Base-by-base conservation (phyloP, 2,113 vertebrate genomes). In the Hyla sarda region DNA sequence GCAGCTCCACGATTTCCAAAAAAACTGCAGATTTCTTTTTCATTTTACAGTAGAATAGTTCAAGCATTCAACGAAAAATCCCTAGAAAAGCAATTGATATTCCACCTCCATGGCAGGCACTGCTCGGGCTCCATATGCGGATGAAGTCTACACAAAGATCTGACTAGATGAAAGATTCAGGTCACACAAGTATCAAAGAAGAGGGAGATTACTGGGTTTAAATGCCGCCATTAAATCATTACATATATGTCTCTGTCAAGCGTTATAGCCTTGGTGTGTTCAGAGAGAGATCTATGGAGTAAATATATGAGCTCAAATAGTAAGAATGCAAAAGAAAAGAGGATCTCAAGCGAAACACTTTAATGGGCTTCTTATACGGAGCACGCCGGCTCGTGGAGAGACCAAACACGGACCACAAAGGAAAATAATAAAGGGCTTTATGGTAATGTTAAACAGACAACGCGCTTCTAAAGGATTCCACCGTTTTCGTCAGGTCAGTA, bases 121-220 rank as follows among this genome's bases (percentile, higher is more conserved):
- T 50, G 69, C 13, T 54, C 48, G 17, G n/a, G 69, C 71, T 73
- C 54, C 14, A 21, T 58, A 50, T 85, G 71, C 56, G 32, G 37
- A 32, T 48, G 37, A 60, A 76, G 52, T 84, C 56, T 50, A 19
- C 45, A 25, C 48, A 65, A 65, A 8, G 52, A 62, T 78, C 60
- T 67, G 41, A 76, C 37, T 85, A 37, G 73, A 28, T 78, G 83
- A 78, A 85, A 48, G 74, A 85, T 78, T 85, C 58, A 69, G 83
- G 83, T 78, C 83, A 84, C 56, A 14, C 34, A 30, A 21, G 17
- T 72, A n/a, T 72, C 54, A 83, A 9, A 23, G 83, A 67, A 84
- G 25, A 84, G 37, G 21, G 28, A 74, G 58, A 77, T 85, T 48
- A 67, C 67, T 50, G 25, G 73, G 37, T 67, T 32, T 62, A 19